A percentile compares a stretch with the other conserved stretches of the same genome.
These are phyloP conservation scores for Gasterosteus nipponicus DNA, from an alignment of 2,113 vertebrate species.

Conservation along the genomic window DNA sequence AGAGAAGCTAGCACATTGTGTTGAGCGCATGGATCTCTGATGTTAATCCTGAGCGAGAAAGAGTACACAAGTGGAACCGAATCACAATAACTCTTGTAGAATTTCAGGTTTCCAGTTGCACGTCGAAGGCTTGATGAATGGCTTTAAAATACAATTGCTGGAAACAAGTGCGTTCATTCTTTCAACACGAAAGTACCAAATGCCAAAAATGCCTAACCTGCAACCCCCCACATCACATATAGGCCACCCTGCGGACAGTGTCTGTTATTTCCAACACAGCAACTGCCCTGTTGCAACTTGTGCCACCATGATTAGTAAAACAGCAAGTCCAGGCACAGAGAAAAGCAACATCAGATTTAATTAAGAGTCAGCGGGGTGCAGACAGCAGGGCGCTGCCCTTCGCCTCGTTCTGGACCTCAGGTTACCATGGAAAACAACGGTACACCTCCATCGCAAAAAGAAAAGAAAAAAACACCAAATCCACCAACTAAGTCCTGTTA, in stretches of 20 bases:
- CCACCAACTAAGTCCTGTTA: conserved; percentile 14
- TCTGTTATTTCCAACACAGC: conserved; percentile 32
- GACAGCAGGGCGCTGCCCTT: conserved; percentile 15
- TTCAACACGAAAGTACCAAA: background rate
- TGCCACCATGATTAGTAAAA: conserved; percentile 26
- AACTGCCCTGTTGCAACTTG: conserved; percentile 47
- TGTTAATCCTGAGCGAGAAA: conserved; percentile 44
- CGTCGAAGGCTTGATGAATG: background rate
- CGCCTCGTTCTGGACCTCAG: background rate
- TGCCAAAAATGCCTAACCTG: background rate
- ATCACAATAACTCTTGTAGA: background rate
- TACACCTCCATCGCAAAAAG: background rate
- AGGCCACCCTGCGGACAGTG: conserved; percentile 4
- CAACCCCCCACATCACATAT: conserved; percentile 1
- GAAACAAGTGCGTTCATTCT: too few relatives aligned
- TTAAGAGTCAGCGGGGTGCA: conserved; percentile 46
- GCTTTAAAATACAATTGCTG: background rate
- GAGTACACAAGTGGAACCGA: conserved; percentile 2
- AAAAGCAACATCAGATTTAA: conserved; percentile 28
- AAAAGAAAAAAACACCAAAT: background rate
- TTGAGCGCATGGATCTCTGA: conserved; percentile 48
- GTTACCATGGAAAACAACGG: conserved; percentile 1
- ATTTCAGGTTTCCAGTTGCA: background rate
- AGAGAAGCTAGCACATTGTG: conserved; percentile 64
- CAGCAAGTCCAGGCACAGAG: background rate